Evolutionary conservation across 1,140 invertebrate genomes (phyloP), one percentile per base, ranked within the genome.

Genomic region (Drosophila chauvacae): DNA sequence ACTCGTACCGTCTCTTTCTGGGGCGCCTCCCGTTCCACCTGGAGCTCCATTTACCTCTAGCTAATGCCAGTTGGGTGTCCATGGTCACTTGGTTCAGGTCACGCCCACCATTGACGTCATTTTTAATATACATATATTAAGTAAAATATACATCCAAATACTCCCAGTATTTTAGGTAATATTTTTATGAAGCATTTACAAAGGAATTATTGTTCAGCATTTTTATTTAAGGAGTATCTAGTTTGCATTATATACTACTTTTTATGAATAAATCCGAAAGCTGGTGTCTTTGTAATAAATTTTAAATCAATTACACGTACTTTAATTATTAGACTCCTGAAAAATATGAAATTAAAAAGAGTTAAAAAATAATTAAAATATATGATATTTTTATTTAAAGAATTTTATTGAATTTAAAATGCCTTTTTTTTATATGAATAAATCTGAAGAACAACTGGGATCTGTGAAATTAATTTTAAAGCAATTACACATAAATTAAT

Each of bases 41-140:
- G 59, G 39, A 33, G 50, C 44, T 41, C 26, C 50, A 41, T 7
- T 65, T 56, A 26, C 23, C 66, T 37, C 35, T 14, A 0, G 11
- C 48, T 33, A 30, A 45, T 47, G 61, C 26, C 69, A 48, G 26
- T 42, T 48, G 14, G 30, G 37, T 79, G 63, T 28, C 60, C 44
- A 68, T 60, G 65, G 81, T 62, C 61, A 78, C 63, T 81, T 81
- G 60, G 69, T 47, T 23, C 10, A 11, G 47, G 45, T 57, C 65
- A 68, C 75, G 65, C 75, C 79, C 63, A 23, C 56, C 33, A 69
- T 50, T 80, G 81, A 80, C 62, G 50, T 80, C 72, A 84, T 45
- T 20, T 23, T 11, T 35, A n/a, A 61, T 23, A 28, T 41, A 61
- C n/a, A 28, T 41, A 30, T 44, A 44, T 2, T 18, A 44, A 44